These are phyloP conservation scores for Microplitis deprimator DNA, from an alignment of 2,888 invertebrate species.

Conservation along the genomic window DNA sequence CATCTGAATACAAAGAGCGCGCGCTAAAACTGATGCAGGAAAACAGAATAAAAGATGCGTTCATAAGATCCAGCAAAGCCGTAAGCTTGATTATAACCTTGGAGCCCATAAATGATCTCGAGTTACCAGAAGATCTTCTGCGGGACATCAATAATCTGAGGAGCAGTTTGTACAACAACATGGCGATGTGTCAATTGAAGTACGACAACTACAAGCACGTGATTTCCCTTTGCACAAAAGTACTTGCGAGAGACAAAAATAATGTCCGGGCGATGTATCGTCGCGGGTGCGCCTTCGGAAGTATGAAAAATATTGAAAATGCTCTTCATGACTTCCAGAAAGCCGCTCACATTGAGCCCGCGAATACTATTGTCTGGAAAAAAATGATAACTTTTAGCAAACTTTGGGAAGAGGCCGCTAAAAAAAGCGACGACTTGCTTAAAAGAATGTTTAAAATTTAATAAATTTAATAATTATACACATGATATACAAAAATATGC, in stretches of 20 bases:
- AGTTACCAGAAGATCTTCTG: slow-evolving; percentile 72
- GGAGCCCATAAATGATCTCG: slow-evolving; percentile 72
- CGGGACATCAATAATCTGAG: slow-evolving; percentile 75
- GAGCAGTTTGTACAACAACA: slow-evolving; percentile 83
- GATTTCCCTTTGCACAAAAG: slow-evolving; percentile 75
- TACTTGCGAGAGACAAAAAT: slow-evolving; percentile 68
- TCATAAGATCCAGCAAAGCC: slow-evolving; percentile 81
- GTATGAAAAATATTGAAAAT: slow-evolving; percentile 77
- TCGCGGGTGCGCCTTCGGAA: slow-evolving; percentile 72
- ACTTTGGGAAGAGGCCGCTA: slow-evolving; percentile 76
- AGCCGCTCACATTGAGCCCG: slow-evolving; percentile 76
- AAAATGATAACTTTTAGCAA: slow-evolving; percentile 75
- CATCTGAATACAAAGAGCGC: slow-evolving; percentile 74
- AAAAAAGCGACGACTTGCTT: slow-evolving; percentile 75
- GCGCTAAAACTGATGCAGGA: slow-evolving; percentile 79
- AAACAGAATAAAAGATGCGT: slow-evolving; percentile 77
- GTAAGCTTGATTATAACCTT: slow-evolving; percentile 82
- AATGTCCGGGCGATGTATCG: slow-evolving; percentile 74
- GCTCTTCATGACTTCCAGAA: slow-evolving; percentile 76
- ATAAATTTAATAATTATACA: slow-evolving; percentile 13
- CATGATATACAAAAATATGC: slow-evolving; percentile 59
- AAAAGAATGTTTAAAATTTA: slow-evolving; percentile 73
- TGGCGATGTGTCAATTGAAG: slow-evolving; percentile 86
- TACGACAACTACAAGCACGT: slow-evolving; percentile 79
- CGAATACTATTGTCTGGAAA: slow-evolving; percentile 77